Percentiles rank a stretch among this genome's conserved stretches.
Conservation (phyloP, 2,888 invertebrate genomes). For the Thymelicus acteon region DNA sequence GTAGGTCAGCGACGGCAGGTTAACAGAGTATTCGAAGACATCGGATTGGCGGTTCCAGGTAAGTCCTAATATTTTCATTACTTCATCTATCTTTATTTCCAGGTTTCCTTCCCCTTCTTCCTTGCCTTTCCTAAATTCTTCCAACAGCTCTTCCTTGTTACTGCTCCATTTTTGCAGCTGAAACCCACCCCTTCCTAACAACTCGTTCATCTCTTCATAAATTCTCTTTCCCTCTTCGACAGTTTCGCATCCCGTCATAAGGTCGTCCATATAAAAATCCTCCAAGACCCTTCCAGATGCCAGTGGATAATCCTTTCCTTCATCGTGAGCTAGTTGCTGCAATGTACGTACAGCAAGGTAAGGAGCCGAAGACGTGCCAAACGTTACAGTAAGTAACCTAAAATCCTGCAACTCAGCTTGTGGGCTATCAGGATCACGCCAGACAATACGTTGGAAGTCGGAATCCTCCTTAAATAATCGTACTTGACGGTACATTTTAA, state of each 20-base stretch:
- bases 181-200: conserved; percentile 51
- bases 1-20: conserved; percentile 36
- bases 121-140: conserved; percentile 27
- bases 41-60: conserved; percentile 48
- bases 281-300: conserved; percentile 43
- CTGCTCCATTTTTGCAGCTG: conserved; percentile 49
- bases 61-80: conserved; percentile 48
- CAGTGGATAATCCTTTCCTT: conserved; percentile 42
- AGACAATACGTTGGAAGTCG: conserved; percentile 45
- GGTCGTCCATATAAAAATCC: conserved; percentile 46
- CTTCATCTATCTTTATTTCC: conserved; percentile 42
- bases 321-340: conserved; percentile 47
- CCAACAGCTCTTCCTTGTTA: conserved; percentile 42
- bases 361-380: conserved; percentile 42
- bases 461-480: conserved; percentile 43
- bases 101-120: conserved; percentile 14
- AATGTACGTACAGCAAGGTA: conserved; percentile 46
- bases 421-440: conserved; percentile 37
- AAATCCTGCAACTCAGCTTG: conserved; percentile 40
- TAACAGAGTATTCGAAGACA: conserved; percentile 45
- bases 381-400: conserved; percentile 46
- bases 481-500: conserved; percentile 54
- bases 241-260: conserved; percentile 46
- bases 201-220: conserved; percentile 44
- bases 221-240: conserved; percentile 43